Conservation (phyloP, 2,888 invertebrate genomes). For the Pedicia rivosa region DNA sequence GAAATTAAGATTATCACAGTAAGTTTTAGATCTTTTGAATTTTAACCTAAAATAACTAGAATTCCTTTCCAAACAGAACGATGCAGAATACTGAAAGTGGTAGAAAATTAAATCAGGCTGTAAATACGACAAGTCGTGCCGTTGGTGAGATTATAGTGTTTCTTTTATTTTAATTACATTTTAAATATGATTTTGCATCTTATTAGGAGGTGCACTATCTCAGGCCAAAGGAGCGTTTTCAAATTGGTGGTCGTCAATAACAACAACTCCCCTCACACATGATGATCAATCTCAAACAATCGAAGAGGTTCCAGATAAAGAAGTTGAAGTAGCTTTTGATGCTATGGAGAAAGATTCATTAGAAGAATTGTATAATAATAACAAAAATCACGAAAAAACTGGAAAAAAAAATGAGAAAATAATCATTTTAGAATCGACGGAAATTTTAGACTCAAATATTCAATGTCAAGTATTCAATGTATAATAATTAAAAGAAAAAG, state of each 20-base stretch:
- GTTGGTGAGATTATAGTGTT: conserved; percentile 37
- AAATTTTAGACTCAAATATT: too few relatives aligned
- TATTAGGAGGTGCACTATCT: conserved; percentile 63
- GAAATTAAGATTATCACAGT: conserved; percentile 83
- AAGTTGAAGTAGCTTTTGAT: too few relatives aligned
- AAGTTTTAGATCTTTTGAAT: conserved; percentile 28
- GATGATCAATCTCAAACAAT: conserved; percentile 6
- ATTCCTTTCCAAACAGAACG: conserved; percentile 39
- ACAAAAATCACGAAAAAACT: too few relatives aligned
- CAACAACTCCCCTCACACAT: conserved; percentile 36
- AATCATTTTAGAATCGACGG: too few relatives aligned
- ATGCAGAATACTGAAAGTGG: conserved; percentile 92
- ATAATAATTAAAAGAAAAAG: too few relatives aligned
- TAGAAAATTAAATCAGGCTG: conserved; percentile 82
- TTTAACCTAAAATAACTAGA: background rate
- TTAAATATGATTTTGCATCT: background rate
- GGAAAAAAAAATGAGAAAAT: too few relatives aligned
- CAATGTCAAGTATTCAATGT: too few relatives aligned
- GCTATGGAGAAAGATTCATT: too few relatives aligned
- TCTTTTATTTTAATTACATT: conserved; percentile 5
- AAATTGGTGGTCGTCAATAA: conserved; percentile 69
- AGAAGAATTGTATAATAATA: too few relatives aligned
- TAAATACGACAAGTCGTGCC: conserved; percentile 78
- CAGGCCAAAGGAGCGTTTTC: conserved; percentile 76
- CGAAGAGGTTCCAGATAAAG: background rate